These are phyloP conservation scores for Scomber japonicus DNA, from an alignment of 2,113 vertebrate species.

Conservation along the genomic window DNA sequence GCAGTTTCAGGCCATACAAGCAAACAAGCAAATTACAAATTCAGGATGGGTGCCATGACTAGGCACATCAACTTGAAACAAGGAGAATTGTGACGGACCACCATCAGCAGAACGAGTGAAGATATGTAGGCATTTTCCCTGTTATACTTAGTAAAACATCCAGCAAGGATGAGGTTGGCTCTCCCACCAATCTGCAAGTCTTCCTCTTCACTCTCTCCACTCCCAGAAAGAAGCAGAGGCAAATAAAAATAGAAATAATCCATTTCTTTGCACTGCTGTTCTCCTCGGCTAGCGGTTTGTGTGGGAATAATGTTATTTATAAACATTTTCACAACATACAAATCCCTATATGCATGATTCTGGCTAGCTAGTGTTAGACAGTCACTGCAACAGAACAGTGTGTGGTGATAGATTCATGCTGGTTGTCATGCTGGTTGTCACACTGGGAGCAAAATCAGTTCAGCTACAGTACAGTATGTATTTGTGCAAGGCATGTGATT, in stretches of 20 bases:
- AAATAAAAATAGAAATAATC: constrained; percentile 40
- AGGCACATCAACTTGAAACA: constrained; percentile 13
- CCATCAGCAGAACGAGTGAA: constrained; percentile 26
- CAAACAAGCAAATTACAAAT: constrained; percentile 31
- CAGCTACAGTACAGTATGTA: constrained; percentile 15
- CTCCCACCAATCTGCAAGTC: neutral
- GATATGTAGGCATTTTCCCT: constrained; percentile 6
- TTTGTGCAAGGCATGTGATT: constrained; percentile 12
- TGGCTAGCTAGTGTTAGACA: neutral
- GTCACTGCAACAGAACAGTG: neutral
- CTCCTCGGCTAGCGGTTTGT: neutral
- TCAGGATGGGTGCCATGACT: constrained; percentile 29
- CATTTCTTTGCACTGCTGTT: neutral
- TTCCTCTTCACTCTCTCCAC: neutral
- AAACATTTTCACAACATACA: constrained; percentile 2
- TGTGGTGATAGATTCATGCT: neutral
- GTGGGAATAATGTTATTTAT: neutral
- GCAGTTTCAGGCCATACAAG: constrained; percentile 35
- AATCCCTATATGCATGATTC: constrained; percentile 17
- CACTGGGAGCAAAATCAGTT: constrained; percentile 25
- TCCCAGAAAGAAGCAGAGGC: neutral
- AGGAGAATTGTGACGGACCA: constrained; percentile 5
- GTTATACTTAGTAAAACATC: constrained; percentile 36
- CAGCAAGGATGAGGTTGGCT: constrained; percentile 8
- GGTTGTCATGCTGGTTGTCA: constrained; percentile 4